Conservation (phyloP, 2,113 vertebrate species). For the Isichthys henryi region DNA sequence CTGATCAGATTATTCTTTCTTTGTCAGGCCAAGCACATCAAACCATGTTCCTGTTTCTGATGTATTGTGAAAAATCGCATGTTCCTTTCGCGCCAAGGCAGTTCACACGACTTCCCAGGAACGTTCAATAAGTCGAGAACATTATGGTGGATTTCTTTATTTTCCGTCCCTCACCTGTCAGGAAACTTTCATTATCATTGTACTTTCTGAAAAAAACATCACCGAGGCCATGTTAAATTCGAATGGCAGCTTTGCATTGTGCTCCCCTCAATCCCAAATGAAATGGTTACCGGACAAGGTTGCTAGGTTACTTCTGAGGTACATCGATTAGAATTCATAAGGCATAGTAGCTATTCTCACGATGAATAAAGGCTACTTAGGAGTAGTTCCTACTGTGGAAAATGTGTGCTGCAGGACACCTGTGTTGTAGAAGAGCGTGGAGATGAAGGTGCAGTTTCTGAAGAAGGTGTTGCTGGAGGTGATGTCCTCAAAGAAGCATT, state of each 20-base stretch:
- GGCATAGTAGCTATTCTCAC: background rate
- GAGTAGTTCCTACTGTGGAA: background rate
- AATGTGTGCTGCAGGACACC: slow-evolving; percentile 53
- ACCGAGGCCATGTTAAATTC: background rate
- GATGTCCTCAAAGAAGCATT: slow-evolving; percentile 94
- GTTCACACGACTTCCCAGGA: background rate
- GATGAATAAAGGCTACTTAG: background rate
- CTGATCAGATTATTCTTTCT: background rate
- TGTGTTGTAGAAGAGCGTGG: slow-evolving; percentile 92
- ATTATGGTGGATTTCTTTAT: background rate
- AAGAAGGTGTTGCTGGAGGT: slow-evolving; percentile 97
- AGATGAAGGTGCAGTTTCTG: slow-evolving; percentile 92
- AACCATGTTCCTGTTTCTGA: background rate
- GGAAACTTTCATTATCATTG: background rate
- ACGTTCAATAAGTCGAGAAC: background rate
- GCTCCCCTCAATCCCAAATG: background rate
- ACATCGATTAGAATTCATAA: background rate
- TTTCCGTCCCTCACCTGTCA: background rate
- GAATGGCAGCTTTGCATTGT: background rate
- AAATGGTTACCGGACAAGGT: background rate
- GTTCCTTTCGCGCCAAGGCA: background rate
- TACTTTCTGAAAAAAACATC: background rate
- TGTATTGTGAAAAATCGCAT: background rate
- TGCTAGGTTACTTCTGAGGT: slow-evolving; percentile 6
- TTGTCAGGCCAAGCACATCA: background rate